phyloP scores from a whole-genome alignment of 1,140 invertebrate species.

The Lordiphosa mommai region DNA sequence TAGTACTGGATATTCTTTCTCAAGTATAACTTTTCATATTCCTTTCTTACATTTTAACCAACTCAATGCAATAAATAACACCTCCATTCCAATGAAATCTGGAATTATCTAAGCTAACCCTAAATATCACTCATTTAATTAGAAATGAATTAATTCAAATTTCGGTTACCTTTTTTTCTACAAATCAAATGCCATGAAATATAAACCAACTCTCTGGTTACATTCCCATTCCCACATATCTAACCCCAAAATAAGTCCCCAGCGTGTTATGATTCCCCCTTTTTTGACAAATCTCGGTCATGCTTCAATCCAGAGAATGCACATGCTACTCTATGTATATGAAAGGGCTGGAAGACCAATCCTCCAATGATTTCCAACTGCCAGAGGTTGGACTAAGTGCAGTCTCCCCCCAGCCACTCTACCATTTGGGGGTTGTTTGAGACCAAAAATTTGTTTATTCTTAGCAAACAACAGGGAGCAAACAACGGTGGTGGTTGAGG shows the following conservation, averaged over 20 bases:
- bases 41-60: too few species aligned
- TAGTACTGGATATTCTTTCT: too few species aligned
- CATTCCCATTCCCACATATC: background rate
- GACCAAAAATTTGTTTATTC: conserved; percentile 59
- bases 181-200: conserved; percentile 37
- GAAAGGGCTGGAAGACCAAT: conserved; percentile 20
- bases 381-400: conserved; percentile 40
- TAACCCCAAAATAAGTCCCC: conserved; percentile 35
- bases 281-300: conserved; percentile 42
- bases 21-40: too few species aligned
- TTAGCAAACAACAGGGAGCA: conserved; percentile 45
- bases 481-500: conserved; percentile 21
- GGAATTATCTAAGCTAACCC: too few species aligned
- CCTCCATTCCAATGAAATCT: too few species aligned
- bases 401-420: conserved; percentile 14
- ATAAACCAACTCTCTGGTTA: conserved; percentile 5
- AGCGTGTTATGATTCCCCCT: conserved; percentile 46
- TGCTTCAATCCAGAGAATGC: conserved; percentile 19
- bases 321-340: conserved; percentile 11
- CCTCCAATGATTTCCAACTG: conserved; percentile 1
- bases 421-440: conserved; percentile 41
- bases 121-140: too few species aligned
- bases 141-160: too few species aligned
- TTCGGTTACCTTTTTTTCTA: conserved; percentile 11
- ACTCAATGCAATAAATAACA: too few species aligned